Evolutionary conservation across 1,140 invertebrate genomes (phyloP), one percentile per base, ranked within the genome.

Genomic region (Diachasma alloeum): DNA sequence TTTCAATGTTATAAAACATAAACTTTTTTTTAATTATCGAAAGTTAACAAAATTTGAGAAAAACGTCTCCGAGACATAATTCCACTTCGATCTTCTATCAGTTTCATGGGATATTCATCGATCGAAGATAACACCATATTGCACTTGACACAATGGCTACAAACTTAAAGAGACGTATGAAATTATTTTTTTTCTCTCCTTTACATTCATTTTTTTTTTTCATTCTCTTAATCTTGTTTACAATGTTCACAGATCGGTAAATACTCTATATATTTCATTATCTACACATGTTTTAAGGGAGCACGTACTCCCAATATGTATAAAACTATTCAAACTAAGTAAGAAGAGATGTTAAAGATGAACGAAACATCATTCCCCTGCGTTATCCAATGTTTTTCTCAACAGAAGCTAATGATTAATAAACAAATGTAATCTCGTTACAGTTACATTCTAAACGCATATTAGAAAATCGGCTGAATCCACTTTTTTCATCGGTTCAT

Each of bases 71-170:
- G 59, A 63, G 59, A 26, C 59, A 63, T 63, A 13, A 17, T 63
- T 26, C 8, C n/a, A 31, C 26, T 11, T 70, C 19, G 37, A 75
- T 68, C 15, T 37, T 31, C 39, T 75, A 31, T 56, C 9, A 15
- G 36, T 42, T 59, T 37, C 39, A 39, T 15, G 24, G 24, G 9
- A 39, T 73, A 24, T 17, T 70, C 31, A 48, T 63, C 24, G n/a
- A n/a, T 74, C 72, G 78, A 70, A 74, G 72, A 10, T 72, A 44
- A 44, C 63, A 72, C 59, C 77, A 78, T 85, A 86, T 86, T 85
- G 83, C 83, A 85, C 84, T 84, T 74, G 80, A 77, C 69, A 63
- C 71, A 79, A 79, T 59, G 69, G 72, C 75, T 53, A 53, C 48
- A 17, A 69, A 42, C 22, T 76, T 63, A 68, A 46, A 72, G 19